Evolutionary conservation across 2,113 vertebrate genomes (phyloP).

Genomic region (Corynorhinus townsendii): DNA sequence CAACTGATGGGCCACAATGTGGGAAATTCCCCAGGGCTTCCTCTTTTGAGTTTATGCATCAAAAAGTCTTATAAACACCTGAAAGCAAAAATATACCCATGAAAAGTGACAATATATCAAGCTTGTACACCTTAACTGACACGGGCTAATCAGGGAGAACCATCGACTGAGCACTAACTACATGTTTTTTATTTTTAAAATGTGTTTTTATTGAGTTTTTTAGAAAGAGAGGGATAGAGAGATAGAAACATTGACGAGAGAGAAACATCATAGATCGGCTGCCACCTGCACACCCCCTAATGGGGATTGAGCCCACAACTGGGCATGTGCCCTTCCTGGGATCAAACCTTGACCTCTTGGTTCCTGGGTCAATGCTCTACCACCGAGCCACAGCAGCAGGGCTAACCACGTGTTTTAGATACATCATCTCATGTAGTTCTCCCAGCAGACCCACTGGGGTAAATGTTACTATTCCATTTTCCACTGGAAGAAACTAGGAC

Average conservation of each 20-base stretch:
- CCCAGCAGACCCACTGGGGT: not conserved
- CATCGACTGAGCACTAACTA: not conserved
- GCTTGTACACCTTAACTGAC: not conserved
- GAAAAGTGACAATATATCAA: not conserved
- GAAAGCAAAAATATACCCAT: not conserved
- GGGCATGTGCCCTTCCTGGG: no score
- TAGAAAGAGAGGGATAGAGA: no score
- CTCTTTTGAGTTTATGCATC: slow-evolving; percentile 2
- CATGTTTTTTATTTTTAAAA: not conserved
- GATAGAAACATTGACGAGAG: no score
- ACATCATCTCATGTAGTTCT: not conserved
- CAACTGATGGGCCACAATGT: not conserved
- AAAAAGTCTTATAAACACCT: not conserved
- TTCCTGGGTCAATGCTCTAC: no score
- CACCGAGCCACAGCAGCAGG: no score
- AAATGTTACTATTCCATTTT: not conserved
- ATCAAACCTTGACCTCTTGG: no score
- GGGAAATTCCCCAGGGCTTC: slow-evolving; percentile 28
- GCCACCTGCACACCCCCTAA: no score
- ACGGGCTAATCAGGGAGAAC: not conserved
- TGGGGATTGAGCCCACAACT: no score
- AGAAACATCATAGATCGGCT: no score
- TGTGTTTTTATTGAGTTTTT: no score
- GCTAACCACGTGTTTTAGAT: not conserved
- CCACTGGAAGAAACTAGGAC: not conserved